phyloP scores from a whole-genome alignment of 2,888 invertebrate genomes.

The Drosophila vallismaia region DNA sequence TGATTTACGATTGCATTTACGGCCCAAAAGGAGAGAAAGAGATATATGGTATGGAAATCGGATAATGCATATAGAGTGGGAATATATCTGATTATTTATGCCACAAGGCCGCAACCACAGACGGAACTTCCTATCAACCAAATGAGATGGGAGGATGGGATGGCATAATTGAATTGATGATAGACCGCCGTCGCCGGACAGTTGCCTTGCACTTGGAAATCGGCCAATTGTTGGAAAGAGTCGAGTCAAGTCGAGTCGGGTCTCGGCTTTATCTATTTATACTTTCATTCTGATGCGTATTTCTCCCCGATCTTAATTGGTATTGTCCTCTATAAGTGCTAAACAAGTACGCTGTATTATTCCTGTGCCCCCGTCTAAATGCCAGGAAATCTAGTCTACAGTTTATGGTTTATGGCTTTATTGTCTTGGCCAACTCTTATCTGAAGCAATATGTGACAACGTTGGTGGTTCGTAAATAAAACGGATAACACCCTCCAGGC shows the following conservation, averaged over 20 bases:
- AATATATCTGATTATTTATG: constrained; percentile 33
- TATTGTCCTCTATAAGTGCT: constrained; percentile 18
- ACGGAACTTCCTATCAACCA: constrained; percentile 45
- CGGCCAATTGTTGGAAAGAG: constrained; percentile 48
- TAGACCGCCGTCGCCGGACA: constrained; percentile 32
- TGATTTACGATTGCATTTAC: constrained; percentile 31
- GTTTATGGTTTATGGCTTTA: constrained; percentile 28
- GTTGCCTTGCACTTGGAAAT: constrained; percentile 56
- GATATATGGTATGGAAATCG: background rate
- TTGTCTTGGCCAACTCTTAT: constrained; percentile 3
- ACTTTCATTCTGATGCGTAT: constrained; percentile 21
- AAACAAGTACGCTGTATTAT: background rate
- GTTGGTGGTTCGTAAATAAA: constrained; percentile 13
- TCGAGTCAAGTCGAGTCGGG: constrained; percentile 6
- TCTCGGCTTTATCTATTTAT: constrained; percentile 16
- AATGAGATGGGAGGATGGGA: constrained; percentile 43
- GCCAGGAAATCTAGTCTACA: constrained; percentile 2
- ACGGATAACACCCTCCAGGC: background rate
- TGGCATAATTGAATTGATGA: constrained; percentile 44
- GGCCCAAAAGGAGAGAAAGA: constrained; percentile 14
- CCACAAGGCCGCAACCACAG: constrained; percentile 34
- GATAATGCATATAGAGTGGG: background rate
- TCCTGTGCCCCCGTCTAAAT: constrained; percentile 34
- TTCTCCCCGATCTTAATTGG: constrained; percentile 11
- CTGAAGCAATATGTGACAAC: background rate